Base-by-base conservation (phyloP, 2,113 vertebrate genomes). In the Greenwoodochromis staneri region DNA sequence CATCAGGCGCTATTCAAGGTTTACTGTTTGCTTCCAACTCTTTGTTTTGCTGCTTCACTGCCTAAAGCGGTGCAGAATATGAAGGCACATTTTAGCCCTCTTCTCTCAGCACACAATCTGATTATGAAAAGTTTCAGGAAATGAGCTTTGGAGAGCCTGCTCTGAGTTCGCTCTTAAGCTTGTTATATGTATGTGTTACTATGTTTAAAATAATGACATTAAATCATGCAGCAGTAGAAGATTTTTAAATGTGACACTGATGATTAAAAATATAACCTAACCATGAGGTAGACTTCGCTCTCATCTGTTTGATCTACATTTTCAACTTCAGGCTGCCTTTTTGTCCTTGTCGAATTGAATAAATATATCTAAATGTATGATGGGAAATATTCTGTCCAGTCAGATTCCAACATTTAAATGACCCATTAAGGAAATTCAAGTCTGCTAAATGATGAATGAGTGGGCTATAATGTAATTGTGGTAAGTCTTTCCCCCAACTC, bases 401-500 rank as follows among this genome's bases (percentile, higher is more conserved):
- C 42, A 40, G 34, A 86, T 69, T 81, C 57, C 10, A 81, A 29
- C 16, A 27, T 34, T 54, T 85, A 49, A 78, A 42, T 49, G 27
- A 85, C 57, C 71, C 71, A 40, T 40, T 40, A 40, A 57, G 21
- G 17, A 80, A 80, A 51, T 24, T 61, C 31, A 19, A 81, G 24
- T 71, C 27, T 13, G 36, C 80, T 57, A 45, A 82, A 82, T 82
- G 85, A 82, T 81, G 78, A 73, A 57, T 82, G 31, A 57, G 36
- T 24, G 61, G 19, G 42, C n/a, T 57, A 6, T 40, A 42, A 66
- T 69, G 47, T 86, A 61, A 85, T 31, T 61, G n/a, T n/a, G 7
- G 17, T 66, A 66, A 36, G 13, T 85, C 42, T 78, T 13, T 78
- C 71, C 14, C 78, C 71, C 54, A 63, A 34, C 55, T 27, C 31